Evolutionary conservation across 1,140 invertebrate species (phyloP), one percentile per base, ranked within the genome.

Genomic region (Phymorhynchus buccinoides): DNA sequence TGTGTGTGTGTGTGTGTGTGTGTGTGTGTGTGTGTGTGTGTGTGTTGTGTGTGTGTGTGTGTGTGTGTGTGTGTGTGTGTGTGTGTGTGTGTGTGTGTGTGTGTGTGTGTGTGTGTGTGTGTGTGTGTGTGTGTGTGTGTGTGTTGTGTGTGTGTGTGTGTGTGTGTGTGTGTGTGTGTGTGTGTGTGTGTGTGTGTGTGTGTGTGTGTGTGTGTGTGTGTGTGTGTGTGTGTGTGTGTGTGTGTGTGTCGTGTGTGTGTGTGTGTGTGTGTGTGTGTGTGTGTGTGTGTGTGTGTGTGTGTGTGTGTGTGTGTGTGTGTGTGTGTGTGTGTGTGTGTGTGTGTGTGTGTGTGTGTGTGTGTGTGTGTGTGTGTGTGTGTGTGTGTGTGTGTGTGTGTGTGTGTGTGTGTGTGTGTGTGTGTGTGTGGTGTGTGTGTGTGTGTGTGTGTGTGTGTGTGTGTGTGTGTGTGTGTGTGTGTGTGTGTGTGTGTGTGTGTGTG

Each of bases 91-190:
- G 56, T 62, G 56, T 62, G 56, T 62, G 56, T 62, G 56, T 62
- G 56, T 62, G 56, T 62, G 56, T 27, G 56, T 27, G 56, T 27
- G 56, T 27, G 56, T 27, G 56, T 27, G 56, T 62, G 56, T 62
- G 56, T 62, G 56, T 14, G 22, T 9, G 56, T 9, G 56, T 9
- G 56, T 9, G 56, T 2, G 6, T 62, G 56, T 62, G 56, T 27
- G 48, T 52, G 48, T 14, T n/a, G n/a, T n/a, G n/a, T n/a, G n/a
- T n/a, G n/a, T n/a, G n/a, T n/a, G 56, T 62, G 56, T 62, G 56
- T 62, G 56, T 62, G 56, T 62, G 56, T 62, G 56, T 62, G 56
- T 62, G 56, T 62, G 56, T 62, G 56, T 62, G 56, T 62, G 56
- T 12, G 56, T 12, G 56, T 12, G 56, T 62, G 56, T 62, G 56